Percentiles rank a stretch among this genome's conserved stretches.
These are phyloP conservation scores for Myotis yumanensis DNA, from an alignment of 2,113 vertebrate species.

Conservation along the genomic window DNA sequence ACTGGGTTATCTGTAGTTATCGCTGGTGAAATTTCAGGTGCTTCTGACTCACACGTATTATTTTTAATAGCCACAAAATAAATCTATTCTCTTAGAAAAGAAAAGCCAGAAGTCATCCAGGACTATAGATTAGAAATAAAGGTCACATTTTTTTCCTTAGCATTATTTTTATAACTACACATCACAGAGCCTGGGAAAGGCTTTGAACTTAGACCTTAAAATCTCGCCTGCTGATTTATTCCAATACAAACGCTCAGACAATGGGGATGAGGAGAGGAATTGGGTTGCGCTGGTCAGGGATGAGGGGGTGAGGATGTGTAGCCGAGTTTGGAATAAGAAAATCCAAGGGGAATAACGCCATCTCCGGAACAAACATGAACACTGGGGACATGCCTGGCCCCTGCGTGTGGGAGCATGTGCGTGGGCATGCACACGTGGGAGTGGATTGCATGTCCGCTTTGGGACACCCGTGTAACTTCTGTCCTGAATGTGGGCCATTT, in stretches of 20 bases:
- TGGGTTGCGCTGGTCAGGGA: not conserved
- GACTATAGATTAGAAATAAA: constrained; percentile 67
- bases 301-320: not conserved
- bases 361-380: not conserved
- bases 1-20: not conserved
- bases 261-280: not conserved
- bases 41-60: constrained; percentile 31
- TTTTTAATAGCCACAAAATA: constrained; percentile 57
- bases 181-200: constrained; percentile 27
- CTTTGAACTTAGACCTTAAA: constrained; percentile 31
- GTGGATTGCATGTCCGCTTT: not conserved
- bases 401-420: not conserved
- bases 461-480: not conserved
- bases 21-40: constrained; percentile 10
- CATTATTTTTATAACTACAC: constrained; percentile 57
- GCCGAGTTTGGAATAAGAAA: not conserved
- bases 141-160: constrained; percentile 57
- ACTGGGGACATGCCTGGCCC: not conserved
- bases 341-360: not conserved
- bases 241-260: constrained; percentile 44
- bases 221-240: constrained; percentile 59
- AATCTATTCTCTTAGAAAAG: constrained; percentile 53
- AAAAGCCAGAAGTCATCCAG: constrained; percentile 59
- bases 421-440: not conserved
- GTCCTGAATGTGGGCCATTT: too few species aligned